Conservation (phyloP, 2,797 vertebrate species). For the Ctenosaura bakeri region DNA sequence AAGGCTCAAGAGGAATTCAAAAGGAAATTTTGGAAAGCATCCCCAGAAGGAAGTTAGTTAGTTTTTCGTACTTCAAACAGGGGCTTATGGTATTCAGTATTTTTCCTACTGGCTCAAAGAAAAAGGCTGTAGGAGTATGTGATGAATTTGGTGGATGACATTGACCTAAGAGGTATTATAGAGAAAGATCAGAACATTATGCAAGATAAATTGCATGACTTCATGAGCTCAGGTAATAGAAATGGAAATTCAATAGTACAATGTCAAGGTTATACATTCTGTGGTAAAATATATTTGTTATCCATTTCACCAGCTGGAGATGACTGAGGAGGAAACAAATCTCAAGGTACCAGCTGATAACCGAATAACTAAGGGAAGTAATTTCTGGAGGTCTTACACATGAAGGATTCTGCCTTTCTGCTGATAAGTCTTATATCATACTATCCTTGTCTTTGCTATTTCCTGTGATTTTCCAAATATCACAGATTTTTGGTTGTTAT, state of each 20-base stretch:
- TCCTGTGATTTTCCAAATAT: not conserved
- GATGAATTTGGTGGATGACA: conserved; percentile 12
- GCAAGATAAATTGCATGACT: not conserved
- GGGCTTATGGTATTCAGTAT: not conserved
- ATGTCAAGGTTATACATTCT: conserved; percentile 10
- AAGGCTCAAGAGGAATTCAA: not conserved
- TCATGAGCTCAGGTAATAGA: conserved; percentile 9
- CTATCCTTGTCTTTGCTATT: not conserved
- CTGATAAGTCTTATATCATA: not conserved
- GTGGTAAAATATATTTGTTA: conserved; percentile 1
- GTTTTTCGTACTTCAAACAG: too few relatives aligned
- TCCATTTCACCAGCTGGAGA: not conserved
- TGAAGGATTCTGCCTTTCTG: not conserved
- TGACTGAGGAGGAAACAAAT: not conserved
- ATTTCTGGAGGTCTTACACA: not conserved
- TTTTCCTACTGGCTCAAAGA: not conserved
- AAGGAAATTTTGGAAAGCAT: not conserved
- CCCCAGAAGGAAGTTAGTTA: not conserved
- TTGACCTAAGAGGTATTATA: conserved; percentile 2
- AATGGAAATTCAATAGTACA: conserved; percentile 6
- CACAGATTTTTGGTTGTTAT: not conserved
- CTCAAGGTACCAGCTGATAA: not conserved
- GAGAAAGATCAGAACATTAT: not conserved
- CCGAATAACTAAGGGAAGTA: not conserved
- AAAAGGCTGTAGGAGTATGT: not conserved